Conservation (phyloP, 1,140 invertebrate genomes). For the Lucilia cuprina region DNA sequence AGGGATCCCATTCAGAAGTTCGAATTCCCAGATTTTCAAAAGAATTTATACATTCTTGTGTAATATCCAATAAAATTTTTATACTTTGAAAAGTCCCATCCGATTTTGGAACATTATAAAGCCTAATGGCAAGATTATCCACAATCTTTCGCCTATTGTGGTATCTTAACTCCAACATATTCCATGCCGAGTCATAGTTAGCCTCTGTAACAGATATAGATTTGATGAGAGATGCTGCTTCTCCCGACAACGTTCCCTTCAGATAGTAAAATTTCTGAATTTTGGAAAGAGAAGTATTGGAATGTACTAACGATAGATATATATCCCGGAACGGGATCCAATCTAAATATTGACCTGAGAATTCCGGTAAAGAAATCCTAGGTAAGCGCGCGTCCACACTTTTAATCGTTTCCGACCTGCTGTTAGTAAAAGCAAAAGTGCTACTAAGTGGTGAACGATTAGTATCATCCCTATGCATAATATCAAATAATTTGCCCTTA, state of each 20-base stretch:
- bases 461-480: not conserved
- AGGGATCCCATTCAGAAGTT: not conserved
- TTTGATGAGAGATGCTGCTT: too few relatives aligned
- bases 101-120: not conserved
- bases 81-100: not conserved
- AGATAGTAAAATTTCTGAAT: too few relatives aligned
- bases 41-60: constrained; percentile 5
- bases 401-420: too few relatives aligned
- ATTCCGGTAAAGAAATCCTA: too few relatives aligned
- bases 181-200: constrained; percentile 24
- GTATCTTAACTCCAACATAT: constrained; percentile 3
- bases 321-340: too few relatives aligned
- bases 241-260: too few relatives aligned
- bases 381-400: too few relatives aligned
- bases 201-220: constrained; percentile 10
- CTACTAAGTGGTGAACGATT: not conserved
- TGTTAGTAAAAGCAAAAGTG: too few relatives aligned
- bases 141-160: constrained; percentile 15
- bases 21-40: not conserved
- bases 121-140: not conserved
- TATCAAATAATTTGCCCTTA: not conserved
- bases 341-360: too few relatives aligned
- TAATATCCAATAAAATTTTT: constrained; percentile 2
- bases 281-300: too few relatives aligned
- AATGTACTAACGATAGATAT: too few relatives aligned